Evolutionary conservation across 2,797 vertebrate species (phyloP), one percentile per base, ranked within the genome.

Genomic region (Parauchenoglanis ngamensis): DNA sequence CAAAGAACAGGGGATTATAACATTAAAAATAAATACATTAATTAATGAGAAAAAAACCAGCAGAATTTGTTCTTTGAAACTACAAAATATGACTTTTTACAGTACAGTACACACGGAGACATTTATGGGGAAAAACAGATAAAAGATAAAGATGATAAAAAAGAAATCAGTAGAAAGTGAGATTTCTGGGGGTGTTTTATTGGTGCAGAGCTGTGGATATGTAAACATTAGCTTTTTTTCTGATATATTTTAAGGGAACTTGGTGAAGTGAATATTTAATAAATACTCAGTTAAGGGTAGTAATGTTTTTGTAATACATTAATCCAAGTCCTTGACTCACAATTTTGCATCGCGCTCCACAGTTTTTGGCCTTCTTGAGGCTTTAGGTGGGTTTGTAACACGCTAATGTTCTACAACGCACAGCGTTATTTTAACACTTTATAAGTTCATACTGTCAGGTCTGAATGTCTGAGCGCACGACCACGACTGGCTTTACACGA

Each of bases 221-320:
- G 98, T 98, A 98, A 99, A 99, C 97, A 97, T 97, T 97, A 40
- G 40, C 40, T 93, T 93, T 86, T 87, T 96, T 96, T 95, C 98
- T 96, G 96, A 95, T 94, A 96, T 90, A 96, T 96, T 96, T 96
- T 96, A 95, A 96, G 95, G 96, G 97, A 96, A 96, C n/a, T 25
- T 56, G 76, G 73, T 78, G 83, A 88, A 85, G 88, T 83, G 77
- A 89, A 86, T 76, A 72, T 76, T 89, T 82, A 88, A 88, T 90
- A 88, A 89, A 90, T 88, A 89, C 65, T 87, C 76, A 88, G 86
- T 84, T 87, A 81, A 89, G 79, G 56, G 86, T 68, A 82, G 86
- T 76, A 65, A 87, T 75, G 78, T 65, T 65, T 73, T 31, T 80
- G 88, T 91, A 93, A 93, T 93, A 90, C 76, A 68, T 78, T 61